Conservation (phyloP, 1,140 invertebrate genomes). For the Agrypnia vestita region DNA sequence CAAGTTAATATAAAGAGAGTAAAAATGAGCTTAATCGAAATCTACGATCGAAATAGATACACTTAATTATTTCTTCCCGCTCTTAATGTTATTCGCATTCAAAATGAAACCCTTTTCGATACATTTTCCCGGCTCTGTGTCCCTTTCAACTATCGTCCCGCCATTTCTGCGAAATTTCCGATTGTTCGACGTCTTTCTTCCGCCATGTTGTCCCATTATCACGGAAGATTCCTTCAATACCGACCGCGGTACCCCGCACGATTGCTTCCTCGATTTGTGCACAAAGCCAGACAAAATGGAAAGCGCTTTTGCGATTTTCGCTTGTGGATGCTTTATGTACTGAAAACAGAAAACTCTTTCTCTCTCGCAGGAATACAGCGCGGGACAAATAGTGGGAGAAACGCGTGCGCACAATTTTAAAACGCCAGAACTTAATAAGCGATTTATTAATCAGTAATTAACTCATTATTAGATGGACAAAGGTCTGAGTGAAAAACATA, state of each 20-base stretch:
- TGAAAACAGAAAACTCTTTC: no score
- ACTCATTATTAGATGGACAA: no score
- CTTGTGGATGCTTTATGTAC: no score
- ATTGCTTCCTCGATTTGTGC: neutral
- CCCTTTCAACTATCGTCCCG: neutral
- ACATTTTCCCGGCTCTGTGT: neutral
- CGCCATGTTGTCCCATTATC: conserved; percentile 39
- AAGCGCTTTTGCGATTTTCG: neutral
- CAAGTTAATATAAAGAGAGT: no score
- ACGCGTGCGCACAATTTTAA: no score
- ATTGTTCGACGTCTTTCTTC: conserved; percentile 27
- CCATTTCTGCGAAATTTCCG: conserved; percentile 3
- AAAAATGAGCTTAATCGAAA: no score
- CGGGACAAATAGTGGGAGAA: no score
- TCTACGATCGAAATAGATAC: neutral
- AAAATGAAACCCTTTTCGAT: neutral
- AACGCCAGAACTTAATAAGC: no score
- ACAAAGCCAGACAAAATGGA: neutral
- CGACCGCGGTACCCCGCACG: neutral
- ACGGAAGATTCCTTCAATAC: conserved; percentile 1
- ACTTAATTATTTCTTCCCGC: neutral
- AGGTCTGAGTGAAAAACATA: no score
- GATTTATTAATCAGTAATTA: no score
- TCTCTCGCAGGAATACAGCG: no score
- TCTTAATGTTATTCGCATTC: neutral